A percentile compares a stretch with the other conserved stretches of the same genome.
These are phyloP conservation scores for Habrosyne pyritoides DNA, from an alignment of 2,888 invertebrate species.

Conservation along the genomic window DNA sequence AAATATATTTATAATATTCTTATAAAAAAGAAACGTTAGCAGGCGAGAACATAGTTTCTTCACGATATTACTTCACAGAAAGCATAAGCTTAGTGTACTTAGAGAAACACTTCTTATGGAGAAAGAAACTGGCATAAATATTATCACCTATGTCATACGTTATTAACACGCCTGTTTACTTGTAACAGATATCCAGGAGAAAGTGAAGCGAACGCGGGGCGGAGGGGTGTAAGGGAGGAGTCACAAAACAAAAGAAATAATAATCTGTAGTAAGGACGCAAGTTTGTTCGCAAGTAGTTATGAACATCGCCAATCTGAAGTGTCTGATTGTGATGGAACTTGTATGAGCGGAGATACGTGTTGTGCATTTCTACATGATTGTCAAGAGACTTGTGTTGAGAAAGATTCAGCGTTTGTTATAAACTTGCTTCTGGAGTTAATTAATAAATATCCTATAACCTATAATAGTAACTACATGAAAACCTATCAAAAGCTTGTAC, in stretches of 20 bases:
- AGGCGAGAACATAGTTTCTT: no score
- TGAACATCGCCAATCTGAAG: background rate
- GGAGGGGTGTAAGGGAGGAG: background rate
- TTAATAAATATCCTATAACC: no score
- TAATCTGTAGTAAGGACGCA: background rate
- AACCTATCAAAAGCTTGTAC: no score
- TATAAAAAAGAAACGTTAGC: no score
- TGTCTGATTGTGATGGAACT: background rate
- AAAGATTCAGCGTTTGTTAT: background rate
- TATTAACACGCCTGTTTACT: background rate
- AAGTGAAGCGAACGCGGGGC: background rate
- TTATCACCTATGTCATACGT: no score
- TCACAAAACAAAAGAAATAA: constrained; percentile 2
- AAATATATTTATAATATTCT: no score
- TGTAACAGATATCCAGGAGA: background rate
- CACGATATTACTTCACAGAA: no score
- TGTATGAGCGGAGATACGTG: background rate
- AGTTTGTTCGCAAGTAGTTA: background rate
- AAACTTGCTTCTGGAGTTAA: no score
- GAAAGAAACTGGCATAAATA: no score
- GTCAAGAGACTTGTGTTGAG: background rate
- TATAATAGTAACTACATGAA: no score
- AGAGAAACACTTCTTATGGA: no score
- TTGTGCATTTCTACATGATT: background rate
- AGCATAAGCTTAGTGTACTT: no score